Base-by-base conservation (phyloP, 2,797 vertebrate species). In the Harpagifer antarcticus region DNA sequence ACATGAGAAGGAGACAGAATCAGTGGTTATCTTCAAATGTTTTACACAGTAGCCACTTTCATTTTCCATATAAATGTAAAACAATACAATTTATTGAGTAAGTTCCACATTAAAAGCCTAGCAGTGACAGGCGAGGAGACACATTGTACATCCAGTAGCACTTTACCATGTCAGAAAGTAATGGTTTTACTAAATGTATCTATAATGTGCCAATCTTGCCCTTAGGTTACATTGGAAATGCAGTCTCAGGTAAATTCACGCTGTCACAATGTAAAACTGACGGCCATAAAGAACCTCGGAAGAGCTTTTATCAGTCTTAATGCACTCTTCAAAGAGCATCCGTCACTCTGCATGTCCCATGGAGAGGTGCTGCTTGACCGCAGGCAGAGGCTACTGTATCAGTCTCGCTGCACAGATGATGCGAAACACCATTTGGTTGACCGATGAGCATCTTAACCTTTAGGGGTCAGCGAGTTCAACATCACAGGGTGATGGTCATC, bases 401-500 rank as follows among this genome's bases (percentile, higher is more conserved):
- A 48, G 88, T 89, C 80, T 81, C 68, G 68, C 83, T 83, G 81
- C 81, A 76, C 82, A 57, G 72, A 77, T 89, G 82, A 91, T 78
- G 84, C 89, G 81, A 71, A 17, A 74, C 79, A 60, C 84, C 83
- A 88, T 91, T 88, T 80, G 78, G 42, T 62, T 91, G 90, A 93
- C 86, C 83, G 77, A 92, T 91, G 89, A 85, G 72, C 81, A 66
- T 89, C 85, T 88, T 90, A 83, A 93, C 88, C 90, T 83, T 86
- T 81, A 49, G 50, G 81, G 85, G 85, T 89, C 88, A 88, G 50
- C 4, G 74, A 74, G 63, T 65, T 68, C 68, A 74, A 20, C 78
- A 68, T 71, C 55, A 19, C 50, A 68, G 74, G 65, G 59, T 40
- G 74, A 74, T 84, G 82, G 81, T 82, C 76, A 70, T 47, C 77